These are phyloP conservation scores for Oxycera nigricornis DNA, from an alignment of 2,888 invertebrate genomes.

Conservation along the genomic window DNA sequence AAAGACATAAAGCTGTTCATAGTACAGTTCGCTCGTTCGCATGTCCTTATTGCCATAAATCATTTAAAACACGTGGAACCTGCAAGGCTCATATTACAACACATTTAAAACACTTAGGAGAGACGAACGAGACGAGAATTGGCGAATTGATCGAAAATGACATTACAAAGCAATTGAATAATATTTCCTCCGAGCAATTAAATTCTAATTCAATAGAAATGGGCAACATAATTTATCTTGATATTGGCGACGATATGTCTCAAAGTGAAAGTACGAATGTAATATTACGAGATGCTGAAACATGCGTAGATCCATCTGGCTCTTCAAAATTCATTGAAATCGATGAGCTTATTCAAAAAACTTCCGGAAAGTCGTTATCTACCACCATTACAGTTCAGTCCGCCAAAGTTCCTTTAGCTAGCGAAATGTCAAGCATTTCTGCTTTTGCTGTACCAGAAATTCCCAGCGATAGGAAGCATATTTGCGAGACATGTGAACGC, in stretches of 20 bases:
- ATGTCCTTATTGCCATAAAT: slow-evolving; percentile 48
- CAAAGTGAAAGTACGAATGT: too few relatives aligned
- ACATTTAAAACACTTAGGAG: slow-evolving; percentile 42
- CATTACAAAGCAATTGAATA: too few relatives aligned
- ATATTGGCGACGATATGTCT: too few relatives aligned
- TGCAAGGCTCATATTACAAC: slow-evolving; percentile 48
- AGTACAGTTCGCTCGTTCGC: slow-evolving; percentile 44
- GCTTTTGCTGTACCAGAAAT: neutral
- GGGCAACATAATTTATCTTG: too few relatives aligned
- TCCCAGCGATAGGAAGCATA: neutral
- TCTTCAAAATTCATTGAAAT: slow-evolving; percentile 23
- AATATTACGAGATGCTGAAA: too few relatives aligned
- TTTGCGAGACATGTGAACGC: slow-evolving; percentile 37
- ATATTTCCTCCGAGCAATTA: too few relatives aligned
- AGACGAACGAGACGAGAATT: too few relatives aligned
- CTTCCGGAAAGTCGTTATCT: neutral
- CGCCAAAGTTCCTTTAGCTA: neutral
- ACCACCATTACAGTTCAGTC: neutral
- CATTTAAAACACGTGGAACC: slow-evolving; percentile 46
- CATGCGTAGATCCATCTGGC: too few relatives aligned
- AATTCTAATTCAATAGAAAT: too few relatives aligned
- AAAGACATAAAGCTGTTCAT: slow-evolving; percentile 48
- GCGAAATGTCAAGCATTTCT: neutral
- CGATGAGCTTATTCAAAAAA: neutral
- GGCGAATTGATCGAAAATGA: too few relatives aligned